Base-by-base conservation (phyloP, 1,140 invertebrate species). In the Magallana angulata region DNA sequence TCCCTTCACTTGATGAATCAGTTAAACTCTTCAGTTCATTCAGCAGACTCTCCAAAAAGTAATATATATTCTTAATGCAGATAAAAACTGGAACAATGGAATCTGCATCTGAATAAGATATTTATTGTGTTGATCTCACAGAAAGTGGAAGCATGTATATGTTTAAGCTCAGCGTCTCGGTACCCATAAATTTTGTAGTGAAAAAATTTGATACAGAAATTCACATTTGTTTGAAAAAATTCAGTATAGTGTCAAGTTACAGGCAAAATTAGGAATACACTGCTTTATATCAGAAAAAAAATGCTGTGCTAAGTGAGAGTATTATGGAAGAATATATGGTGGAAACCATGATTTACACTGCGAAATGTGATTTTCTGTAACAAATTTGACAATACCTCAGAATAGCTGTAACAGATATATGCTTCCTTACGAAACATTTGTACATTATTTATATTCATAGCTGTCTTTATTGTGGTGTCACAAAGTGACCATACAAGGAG, bases 391-490 rank as follows among this genome's bases (percentile, higher is more conserved):
- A 76, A 76, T 76, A 7, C 8, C 7, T 30, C 36, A 12, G 24
- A 8, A 62, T 30, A 71, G 24, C 68, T 4, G 68, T 30, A 30
- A 76, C 24, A 24, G 68, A 76, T 76, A 24, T 7, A 76, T 11
- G 68, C 68, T 76, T 30, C 30, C 68, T 11, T 30, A 18, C 2
- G 24, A 11, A 76, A 76, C 68, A 76, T 76, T 36, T 76, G 68
- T 76, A 76, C 68, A 76, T 36, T 76, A 76, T 76, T 76, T 76
- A 76, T 76, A 76, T 76, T 76, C 68, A 76, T 24, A 30, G 68
- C 36, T 30, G 36, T 76, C 18, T 30, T 76, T 30, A 76, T 8
- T 76, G 68, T 76, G 7, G 24, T 76, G 68, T 76, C 68, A 76
- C 68, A 76, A 76, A 76, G 68, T 76, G 68, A 76, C 68, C 30